Percentiles rank a stretch among this genome's conserved stretches.
phyloP scores from a whole-genome alignment of 2,113 vertebrate species.

The Seriola aureovittata region DNA sequence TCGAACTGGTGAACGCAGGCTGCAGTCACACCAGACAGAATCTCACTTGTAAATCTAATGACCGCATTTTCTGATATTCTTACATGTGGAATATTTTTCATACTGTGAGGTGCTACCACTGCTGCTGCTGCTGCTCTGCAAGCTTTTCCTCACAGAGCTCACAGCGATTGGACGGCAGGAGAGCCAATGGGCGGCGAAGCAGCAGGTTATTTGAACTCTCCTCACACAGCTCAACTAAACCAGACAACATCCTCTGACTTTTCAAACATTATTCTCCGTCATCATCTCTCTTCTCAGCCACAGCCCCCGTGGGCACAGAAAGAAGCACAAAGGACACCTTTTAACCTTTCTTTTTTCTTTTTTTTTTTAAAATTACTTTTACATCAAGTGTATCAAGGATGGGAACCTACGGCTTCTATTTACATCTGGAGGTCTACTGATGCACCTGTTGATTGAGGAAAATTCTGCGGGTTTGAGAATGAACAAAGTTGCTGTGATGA shows the following conservation, averaged over 20 bases:
- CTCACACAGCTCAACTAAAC: constrained; percentile 63
- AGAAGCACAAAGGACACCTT: constrained; percentile 18
- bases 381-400: constrained; percentile 40
- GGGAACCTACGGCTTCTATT: constrained; percentile 43
- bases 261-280: constrained; percentile 64
- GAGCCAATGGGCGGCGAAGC: constrained; percentile 65
- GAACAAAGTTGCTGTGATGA: constrained; percentile 89
- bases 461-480: constrained; percentile 66
- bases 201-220: constrained; percentile 83
- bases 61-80: constrained; percentile 67
- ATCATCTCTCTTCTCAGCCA: constrained; percentile 22
- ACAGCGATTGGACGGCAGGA: constrained; percentile 66
- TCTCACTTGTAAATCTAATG: constrained; percentile 64
- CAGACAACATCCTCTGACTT: constrained; percentile 73
- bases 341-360: not conserved
- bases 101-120: constrained; percentile 38
- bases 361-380: not conserved
- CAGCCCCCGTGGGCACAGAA: constrained; percentile 1
- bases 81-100: constrained; percentile 56
- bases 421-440: constrained; percentile 50
- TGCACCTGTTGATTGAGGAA: constrained; percentile 71
- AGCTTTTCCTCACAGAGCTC: constrained; percentile 48
- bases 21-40: constrained; percentile 45
- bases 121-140: constrained; percentile 48
- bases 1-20: constrained; percentile 41